Evolutionary conservation across 2,113 vertebrate species (phyloP).

Genomic region (Chelonoidis abingdonii): DNA sequence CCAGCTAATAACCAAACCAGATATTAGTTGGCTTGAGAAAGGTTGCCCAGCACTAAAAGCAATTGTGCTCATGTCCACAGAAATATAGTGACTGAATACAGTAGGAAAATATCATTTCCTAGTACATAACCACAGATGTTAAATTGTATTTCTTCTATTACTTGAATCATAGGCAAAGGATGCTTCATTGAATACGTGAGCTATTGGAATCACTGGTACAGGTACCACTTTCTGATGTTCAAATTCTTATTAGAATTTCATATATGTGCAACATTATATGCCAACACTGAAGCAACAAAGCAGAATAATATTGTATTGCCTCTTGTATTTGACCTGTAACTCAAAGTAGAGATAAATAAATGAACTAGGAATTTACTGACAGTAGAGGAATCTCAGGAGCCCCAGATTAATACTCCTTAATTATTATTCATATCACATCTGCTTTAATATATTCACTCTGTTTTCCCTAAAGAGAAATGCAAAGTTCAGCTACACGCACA

Average conservation of each 20-base stretch:
- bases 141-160: neutral
- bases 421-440: neutral
- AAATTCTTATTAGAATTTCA: neutral
- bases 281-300: rapidly evolving
- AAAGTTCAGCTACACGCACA: neutral
- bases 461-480: neutral
- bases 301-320: too few species aligned
- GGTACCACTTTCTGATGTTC: neutral
- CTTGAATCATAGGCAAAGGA: neutral
- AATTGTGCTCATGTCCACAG: rapidly evolving
- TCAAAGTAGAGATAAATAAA: neutral
- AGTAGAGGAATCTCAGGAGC: neutral
- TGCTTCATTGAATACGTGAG: rapidly evolving
- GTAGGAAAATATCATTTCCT: neutral
- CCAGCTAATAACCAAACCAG: constrained; percentile 13
- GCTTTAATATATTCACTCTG: neutral
- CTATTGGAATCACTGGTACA: neutral
- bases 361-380: neutral
- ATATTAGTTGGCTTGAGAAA: neutral
- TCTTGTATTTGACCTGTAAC: neutral
- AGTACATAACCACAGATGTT: neutral
- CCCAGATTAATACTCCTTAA: neutral
- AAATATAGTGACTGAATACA: neutral
- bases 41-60: neutral
- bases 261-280: neutral